Conservation (phyloP, 2,113 vertebrate species). For the Heliornis fulica region DNA sequence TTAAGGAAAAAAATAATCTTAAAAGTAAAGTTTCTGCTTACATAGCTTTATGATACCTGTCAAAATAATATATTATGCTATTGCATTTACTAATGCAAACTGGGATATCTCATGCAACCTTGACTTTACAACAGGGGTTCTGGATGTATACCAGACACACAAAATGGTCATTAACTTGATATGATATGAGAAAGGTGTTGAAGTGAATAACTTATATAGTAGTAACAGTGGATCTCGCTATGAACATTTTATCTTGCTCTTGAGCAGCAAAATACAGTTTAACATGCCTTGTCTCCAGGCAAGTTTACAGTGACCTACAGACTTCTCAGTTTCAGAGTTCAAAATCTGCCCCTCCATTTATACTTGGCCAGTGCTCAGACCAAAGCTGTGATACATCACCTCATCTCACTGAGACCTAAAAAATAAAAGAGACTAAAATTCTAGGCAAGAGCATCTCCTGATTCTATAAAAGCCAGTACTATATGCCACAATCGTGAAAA, state of each 20-base stretch:
- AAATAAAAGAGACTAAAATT: conserved; percentile 12
- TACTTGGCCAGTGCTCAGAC: not conserved
- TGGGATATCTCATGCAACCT: not conserved
- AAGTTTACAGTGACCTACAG: conserved; percentile 7
- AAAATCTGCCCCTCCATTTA: not conserved
- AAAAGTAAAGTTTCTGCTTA: not conserved
- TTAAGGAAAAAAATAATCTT: not conserved
- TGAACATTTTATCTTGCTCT: conserved; percentile 32
- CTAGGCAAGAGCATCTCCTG: not conserved
- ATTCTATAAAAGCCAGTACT: not conserved
- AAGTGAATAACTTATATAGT: conserved; percentile 47
- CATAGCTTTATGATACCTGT: not conserved
- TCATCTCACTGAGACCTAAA: not conserved
- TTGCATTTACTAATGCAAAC: not conserved
- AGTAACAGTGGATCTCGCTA: not conserved
- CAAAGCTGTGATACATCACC: not conserved
- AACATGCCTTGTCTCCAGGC: not conserved
- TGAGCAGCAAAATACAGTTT: not conserved
- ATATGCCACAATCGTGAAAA: not conserved
- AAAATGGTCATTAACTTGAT: conserved; percentile 43
- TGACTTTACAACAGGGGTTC: conserved; percentile 1
- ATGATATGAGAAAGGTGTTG: conserved; percentile 54
- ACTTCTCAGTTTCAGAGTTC: not conserved
- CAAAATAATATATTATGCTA: not conserved
- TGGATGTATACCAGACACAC: conserved; percentile 51